Percentiles rank a stretch among this genome's conserved stretches.
Evolutionary conservation across 64 coral and sea anemone species (phyloP).

Genomic region (Exaiptasia diaphana): DNA sequence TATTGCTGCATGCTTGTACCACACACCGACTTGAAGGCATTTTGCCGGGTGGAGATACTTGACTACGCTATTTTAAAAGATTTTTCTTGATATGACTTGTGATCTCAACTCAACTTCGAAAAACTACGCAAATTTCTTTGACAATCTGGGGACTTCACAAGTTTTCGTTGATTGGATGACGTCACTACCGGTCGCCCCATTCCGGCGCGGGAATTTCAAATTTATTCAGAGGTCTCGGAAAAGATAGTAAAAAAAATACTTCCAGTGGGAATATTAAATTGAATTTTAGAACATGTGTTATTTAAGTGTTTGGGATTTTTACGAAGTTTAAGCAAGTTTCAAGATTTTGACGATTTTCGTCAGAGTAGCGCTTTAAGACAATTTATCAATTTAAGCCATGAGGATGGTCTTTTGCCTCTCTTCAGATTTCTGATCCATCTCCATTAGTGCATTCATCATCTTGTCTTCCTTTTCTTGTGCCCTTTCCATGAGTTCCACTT

Average conservation of each 20-base stretch:
- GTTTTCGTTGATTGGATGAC: not conserved
- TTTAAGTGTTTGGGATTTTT: not conserved
- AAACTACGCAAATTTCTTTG: not conserved
- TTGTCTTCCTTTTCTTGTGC: slow-evolving; percentile 27
- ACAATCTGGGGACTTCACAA: not conserved
- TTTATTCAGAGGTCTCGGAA: not conserved
- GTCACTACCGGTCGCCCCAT: not conserved
- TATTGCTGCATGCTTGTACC: not conserved
- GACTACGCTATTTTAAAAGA: too few species aligned
- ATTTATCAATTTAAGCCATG: slow-evolving; percentile 24
- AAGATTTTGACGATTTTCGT: not conserved
- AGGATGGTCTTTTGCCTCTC: slow-evolving; percentile 32
- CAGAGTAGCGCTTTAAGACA: not conserved
- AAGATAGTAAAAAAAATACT: not conserved
- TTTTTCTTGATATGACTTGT: too few species aligned
- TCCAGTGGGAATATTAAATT: not conserved
- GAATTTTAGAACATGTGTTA: not conserved
- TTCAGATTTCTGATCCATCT: slow-evolving; percentile 16
- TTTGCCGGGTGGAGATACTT: too few species aligned
- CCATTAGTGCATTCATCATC: slow-evolving; percentile 14
- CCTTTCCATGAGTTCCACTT: slow-evolving; percentile 2
- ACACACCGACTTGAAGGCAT: not conserved
- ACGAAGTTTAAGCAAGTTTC: not conserved
- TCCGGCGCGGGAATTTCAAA: not conserved
- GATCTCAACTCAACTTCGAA: too few species aligned